Percentiles rank a stretch among this genome's conserved stretches.
Conservation (phyloP, 1,140 invertebrate genomes). For the Dinoponera quadriceps region DNA sequence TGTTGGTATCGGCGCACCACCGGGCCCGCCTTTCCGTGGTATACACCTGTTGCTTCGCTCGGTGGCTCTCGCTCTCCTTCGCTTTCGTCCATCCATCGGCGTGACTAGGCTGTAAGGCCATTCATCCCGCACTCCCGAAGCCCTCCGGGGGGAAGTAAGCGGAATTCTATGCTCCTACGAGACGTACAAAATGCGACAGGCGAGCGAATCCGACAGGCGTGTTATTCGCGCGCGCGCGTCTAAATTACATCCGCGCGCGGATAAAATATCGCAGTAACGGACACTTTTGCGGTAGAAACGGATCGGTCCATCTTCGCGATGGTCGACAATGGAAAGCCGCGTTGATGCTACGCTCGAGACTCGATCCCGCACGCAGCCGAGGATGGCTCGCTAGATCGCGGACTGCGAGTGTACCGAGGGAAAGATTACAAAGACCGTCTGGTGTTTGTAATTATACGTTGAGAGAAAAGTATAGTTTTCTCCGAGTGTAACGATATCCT, state of each 20-base stretch:
- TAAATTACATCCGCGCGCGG: slow-evolving; percentile 11
- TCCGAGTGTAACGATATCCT: too few species aligned
- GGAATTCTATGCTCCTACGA: slow-evolving; percentile 14
- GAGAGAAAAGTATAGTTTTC: too few species aligned
- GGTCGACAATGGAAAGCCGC: too few species aligned
- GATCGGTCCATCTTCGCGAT: not conserved
- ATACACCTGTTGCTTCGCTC: slow-evolving; percentile 72
- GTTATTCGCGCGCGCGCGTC: slow-evolving; percentile 5
- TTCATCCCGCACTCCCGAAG: slow-evolving; percentile 39
- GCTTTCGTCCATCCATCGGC: slow-evolving; percentile 31
- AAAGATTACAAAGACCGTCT: too few species aligned
- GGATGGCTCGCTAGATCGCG: too few species aligned
- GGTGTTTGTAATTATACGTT: too few species aligned
- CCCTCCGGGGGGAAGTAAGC: slow-evolving; percentile 14
- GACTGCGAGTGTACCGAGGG: too few species aligned
- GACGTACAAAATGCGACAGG: slow-evolving; percentile 18
- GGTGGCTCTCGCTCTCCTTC: slow-evolving; percentile 31
- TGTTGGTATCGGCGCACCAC: slow-evolving; percentile 25
- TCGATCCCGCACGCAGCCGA: too few species aligned
- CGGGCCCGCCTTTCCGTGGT: slow-evolving; percentile 34
- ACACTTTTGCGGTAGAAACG: slow-evolving; percentile 8
- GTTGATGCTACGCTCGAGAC: too few species aligned
- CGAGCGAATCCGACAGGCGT: slow-evolving; percentile 20
- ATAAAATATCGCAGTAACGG: slow-evolving; percentile 3
- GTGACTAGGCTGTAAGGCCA: slow-evolving; percentile 50